A percentile compares a stretch with the other conserved stretches of the same genome.
These are phyloP conservation scores for Hymenochirus boettgeri DNA, from an alignment of 2,113 vertebrate genomes.

Conservation along the genomic window DNA sequence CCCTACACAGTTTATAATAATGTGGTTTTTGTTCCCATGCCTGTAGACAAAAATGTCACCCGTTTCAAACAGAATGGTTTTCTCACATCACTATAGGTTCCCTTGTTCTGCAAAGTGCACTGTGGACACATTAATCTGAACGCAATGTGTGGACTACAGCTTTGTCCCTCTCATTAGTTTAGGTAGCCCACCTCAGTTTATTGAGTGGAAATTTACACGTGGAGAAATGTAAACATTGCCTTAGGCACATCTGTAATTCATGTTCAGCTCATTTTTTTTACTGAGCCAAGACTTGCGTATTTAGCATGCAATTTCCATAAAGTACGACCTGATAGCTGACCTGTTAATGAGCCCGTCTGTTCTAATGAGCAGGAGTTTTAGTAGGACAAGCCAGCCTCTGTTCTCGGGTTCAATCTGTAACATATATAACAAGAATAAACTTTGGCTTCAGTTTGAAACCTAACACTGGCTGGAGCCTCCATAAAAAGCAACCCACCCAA, in stretches of 20 bases:
- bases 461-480: slow-evolving; percentile 41
- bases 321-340: slow-evolving; percentile 43
- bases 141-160: slow-evolving; percentile 11
- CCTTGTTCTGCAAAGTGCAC: slow-evolving; percentile 10
- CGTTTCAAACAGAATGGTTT: not conserved
- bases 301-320: slow-evolving; percentile 43
- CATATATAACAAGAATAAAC: slow-evolving; percentile 44
- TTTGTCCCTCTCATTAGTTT: slow-evolving; percentile 28
- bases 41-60: not conserved
- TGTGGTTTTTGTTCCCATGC: not conserved
- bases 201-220: slow-evolving; percentile 38
- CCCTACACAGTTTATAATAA: too few relatives aligned
- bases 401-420: slow-evolving; percentile 43
- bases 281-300: slow-evolving; percentile 39
- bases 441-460: slow-evolving; percentile 41
- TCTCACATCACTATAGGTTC: not conserved
- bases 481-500: slow-evolving; percentile 44
- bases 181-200: slow-evolving; percentile 41
- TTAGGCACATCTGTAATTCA: slow-evolving; percentile 41
- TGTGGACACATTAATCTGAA: slow-evolving; percentile 14
- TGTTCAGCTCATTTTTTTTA: slow-evolving; percentile 36
- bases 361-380: slow-evolving; percentile 39
- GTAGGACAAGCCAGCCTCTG: slow-evolving; percentile 41
- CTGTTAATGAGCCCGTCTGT: slow-evolving; percentile 41
- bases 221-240: slow-evolving; percentile 35